Evolutionary conservation across 2,113 vertebrate genomes (phyloP).

Genomic region (Xiphias gladius): DNA sequence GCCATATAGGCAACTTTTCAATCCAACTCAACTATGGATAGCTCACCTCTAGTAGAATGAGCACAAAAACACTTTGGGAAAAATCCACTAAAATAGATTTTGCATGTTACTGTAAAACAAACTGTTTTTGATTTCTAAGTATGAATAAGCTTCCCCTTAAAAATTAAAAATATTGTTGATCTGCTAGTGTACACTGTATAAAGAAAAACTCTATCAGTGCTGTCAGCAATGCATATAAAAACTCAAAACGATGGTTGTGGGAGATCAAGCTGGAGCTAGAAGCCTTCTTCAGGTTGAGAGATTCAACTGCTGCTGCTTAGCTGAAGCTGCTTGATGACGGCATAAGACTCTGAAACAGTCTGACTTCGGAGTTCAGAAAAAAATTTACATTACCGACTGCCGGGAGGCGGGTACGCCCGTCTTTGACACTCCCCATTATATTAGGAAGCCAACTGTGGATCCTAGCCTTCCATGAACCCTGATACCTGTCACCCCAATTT

Average conservation of each 20-base stretch:
- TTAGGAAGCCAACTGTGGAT: not conserved
- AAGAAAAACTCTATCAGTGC: not conserved
- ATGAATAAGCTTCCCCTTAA: not conserved
- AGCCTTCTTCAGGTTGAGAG: not conserved
- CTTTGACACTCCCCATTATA: not conserved
- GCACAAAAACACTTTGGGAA: not conserved
- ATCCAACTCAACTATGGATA: not conserved
- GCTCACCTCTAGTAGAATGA: not conserved
- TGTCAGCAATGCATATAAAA: slow-evolving; percentile 3
- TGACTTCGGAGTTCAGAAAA: not conserved
- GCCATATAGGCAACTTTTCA: not conserved
- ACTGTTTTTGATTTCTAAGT: not conserved
- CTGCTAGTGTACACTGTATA: not conserved
- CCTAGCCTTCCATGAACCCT: not conserved
- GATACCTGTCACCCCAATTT: not conserved
- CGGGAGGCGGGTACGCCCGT: not conserved
- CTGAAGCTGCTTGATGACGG: not conserved
- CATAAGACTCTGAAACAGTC: not conserved
- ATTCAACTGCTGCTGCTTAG: not conserved
- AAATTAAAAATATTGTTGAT: not conserved
- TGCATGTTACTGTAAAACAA: not conserved
- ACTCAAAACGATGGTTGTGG: not conserved
- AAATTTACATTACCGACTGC: not conserved
- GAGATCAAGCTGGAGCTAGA: not conserved
- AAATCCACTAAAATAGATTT: not conserved